phyloP scores from a whole-genome alignment of 2,797 vertebrate species.

The Hafferia zeledoni region DNA sequence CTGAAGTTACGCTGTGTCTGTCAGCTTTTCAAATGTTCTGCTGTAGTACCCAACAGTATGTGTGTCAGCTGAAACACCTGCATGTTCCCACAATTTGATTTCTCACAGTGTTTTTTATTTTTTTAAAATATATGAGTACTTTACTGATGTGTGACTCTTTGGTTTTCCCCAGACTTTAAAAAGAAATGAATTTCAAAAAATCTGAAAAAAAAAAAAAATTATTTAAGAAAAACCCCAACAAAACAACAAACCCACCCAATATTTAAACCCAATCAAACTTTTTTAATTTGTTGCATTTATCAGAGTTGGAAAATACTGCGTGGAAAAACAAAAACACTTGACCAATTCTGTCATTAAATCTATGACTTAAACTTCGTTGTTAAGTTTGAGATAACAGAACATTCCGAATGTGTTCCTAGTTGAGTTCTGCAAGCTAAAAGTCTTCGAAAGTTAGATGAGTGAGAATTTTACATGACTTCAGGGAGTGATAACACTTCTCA shows the following conservation, averaged over 20 bases:
- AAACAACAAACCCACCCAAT: accelerated
- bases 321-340: background rate
- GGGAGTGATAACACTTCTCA: background rate
- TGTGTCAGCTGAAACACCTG: background rate
- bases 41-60: accelerated
- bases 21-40: background rate
- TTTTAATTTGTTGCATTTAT: background rate
- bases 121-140: background rate
- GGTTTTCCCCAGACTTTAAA: background rate
- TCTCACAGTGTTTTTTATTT: background rate
- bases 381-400: background rate
- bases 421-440: background rate
- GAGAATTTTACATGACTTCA: background rate
- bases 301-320: background rate
- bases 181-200: background rate
- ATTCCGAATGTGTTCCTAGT: background rate
- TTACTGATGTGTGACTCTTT: background rate
- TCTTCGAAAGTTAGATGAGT: background rate
- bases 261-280: background rate
- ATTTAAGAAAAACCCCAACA: background rate
- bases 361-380: background rate
- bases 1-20: background rate
- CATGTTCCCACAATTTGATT: background rate
- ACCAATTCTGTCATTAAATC: background rate
- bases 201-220: background rate